Evolutionary conservation across 2,888 invertebrate genomes (phyloP), one percentile per base, ranked within the genome.

Genomic region (Xestia sexstrigata): DNA sequence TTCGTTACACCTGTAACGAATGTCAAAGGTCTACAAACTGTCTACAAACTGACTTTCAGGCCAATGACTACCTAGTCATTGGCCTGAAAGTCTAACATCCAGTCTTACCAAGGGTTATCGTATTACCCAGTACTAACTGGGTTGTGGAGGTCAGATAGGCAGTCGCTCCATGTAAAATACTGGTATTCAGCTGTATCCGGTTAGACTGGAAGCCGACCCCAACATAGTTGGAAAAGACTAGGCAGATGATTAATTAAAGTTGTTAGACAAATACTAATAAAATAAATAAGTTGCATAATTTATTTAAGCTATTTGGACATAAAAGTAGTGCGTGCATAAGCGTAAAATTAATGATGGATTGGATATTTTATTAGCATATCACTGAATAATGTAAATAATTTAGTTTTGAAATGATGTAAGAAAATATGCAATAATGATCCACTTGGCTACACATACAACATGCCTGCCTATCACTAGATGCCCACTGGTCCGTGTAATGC

Each of bases 391-490:
- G 78, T 68, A 81, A 79, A 82, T 78, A 73, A 80, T 77, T 78
- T 67, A 75, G 68, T 83, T 86, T 85, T 85, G 73, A 79, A 90
- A 89, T 89, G 84, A 90, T 84, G 89, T 84, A 90, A 89, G 84
- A 89, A 89, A 90, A 88, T 89, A 89, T 92, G 91, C 91, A 93
- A 89, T 88, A 88, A 90, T 90, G 90, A 90, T 89, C 79, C 91
- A 93, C 91, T 89, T 90, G 88, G 87, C 81, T 91, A 87, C 85
- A 88, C 91, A 89, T 86, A 86, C 78, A 73, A 86, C 79, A 74
- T 81, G 83, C 86, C 85, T 83, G 82, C 87, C 87, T 84, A 90
- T 90, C 87, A 85, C 92, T 92, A 92, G 89, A 90, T 92, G 90
- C 83, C 76, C 91, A 92, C 86, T 91, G 90, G 90, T 87, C 91